A percentile compares a stretch with the other conserved stretches of the same genome.
Conservation (phyloP, 2,797 vertebrate genomes). For the Cyclura pinguis region DNA sequence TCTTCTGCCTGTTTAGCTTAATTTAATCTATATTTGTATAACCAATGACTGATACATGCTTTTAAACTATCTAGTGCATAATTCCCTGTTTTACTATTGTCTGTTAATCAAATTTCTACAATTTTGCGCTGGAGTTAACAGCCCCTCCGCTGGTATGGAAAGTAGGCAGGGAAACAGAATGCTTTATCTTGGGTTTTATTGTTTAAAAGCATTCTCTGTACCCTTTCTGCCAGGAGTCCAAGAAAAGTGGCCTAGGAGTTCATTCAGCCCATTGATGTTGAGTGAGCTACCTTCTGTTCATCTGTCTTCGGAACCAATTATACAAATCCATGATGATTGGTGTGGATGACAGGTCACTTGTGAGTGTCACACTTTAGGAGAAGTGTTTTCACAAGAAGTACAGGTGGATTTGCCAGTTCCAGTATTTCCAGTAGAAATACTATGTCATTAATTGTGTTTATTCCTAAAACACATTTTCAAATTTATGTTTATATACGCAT, state of each 20-base stretch:
- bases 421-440: too few species aligned
- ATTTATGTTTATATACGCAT: neutral
- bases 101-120: too few species aligned
- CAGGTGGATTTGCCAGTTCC: too few species aligned
- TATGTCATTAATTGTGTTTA: neutral
- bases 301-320: neutral
- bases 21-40: neutral
- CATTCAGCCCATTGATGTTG: neutral
- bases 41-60: neutral
- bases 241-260: too few species aligned
- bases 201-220: neutral
- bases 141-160: neutral
- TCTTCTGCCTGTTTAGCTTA: neutral
- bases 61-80: neutral
- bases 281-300: neutral
- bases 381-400: neutral
- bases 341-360: neutral
- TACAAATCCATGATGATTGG: neutral
- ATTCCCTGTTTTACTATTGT: neutral
- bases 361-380: neutral
- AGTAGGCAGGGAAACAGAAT: neutral
- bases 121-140: too few species aligned
- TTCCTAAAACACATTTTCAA: neutral
- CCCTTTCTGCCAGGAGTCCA: neutral
- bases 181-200: neutral